Evolutionary conservation across 1,140 invertebrate genomes (phyloP).

Genomic region (Nephila pilipes): DNA sequence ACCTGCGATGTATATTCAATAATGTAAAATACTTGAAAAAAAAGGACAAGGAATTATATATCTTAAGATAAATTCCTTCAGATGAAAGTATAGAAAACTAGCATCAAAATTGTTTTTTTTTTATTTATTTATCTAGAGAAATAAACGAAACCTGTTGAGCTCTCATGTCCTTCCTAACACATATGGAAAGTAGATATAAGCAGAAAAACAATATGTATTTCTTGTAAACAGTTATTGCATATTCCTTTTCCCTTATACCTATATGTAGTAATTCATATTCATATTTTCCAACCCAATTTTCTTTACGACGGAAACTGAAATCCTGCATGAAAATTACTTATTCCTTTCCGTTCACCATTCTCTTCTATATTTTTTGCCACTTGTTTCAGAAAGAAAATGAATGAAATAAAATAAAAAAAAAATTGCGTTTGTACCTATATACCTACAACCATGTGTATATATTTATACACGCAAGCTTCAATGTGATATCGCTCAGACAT

Average conservation of each 20-base stretch:
- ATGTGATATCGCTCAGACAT: background rate
- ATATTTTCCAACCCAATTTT: background rate
- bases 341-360: background rate
- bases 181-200: too few species aligned
- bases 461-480: background rate
- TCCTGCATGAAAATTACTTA: background rate
- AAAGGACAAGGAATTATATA: too few species aligned
- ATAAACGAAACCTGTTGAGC: background rate
- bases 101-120: too few species aligned
- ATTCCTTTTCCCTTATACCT: background rate
- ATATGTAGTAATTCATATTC: background rate
- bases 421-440: background rate
- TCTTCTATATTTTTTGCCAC: background rate
- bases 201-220: too few species aligned
- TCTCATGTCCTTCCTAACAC: background rate
- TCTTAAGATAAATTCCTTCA: too few species aligned
- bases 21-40: too few species aligned
- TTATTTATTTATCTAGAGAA: too few species aligned
- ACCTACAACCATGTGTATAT: background rate
- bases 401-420: too few species aligned
- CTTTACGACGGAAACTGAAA: background rate
- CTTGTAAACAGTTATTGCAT: background rate
- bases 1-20: too few species aligned
- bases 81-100: too few species aligned
- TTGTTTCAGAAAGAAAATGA: background rate